Percentiles rank a stretch among this genome's conserved stretches.
Conservation (phyloP, 2,797 vertebrate species). For the Apodemus agrarius region DNA sequence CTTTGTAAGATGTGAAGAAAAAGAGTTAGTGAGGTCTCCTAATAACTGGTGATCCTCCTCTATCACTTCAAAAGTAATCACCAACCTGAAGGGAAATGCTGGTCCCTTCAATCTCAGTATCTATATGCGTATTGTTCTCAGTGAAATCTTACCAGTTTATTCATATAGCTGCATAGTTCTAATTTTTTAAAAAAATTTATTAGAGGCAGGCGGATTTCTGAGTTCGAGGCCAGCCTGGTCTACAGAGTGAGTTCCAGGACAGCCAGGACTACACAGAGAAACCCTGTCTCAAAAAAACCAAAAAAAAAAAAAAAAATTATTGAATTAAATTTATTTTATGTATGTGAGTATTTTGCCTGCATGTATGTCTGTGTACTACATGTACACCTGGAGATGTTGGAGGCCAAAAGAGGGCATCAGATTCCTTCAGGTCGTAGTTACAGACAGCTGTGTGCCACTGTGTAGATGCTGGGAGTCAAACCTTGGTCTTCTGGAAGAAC, state of each 20-base stretch:
- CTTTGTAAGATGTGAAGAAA: neutral
- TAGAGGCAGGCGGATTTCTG: no score
- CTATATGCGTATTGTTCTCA: neutral
- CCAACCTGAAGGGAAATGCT: neutral
- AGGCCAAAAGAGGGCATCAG: neutral
- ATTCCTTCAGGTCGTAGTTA: neutral
- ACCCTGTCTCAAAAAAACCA: no score
- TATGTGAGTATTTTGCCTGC: neutral
- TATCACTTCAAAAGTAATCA: neutral
- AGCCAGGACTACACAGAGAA: no score
- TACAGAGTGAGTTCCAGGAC: no score
- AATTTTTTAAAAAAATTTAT: no score
- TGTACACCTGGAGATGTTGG: neutral
- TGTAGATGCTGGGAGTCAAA: neutral
- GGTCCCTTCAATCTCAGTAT: neutral
- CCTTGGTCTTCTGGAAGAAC: neutral
- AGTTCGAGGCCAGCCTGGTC: no score
- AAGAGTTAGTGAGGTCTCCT: neutral
- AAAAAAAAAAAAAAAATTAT: no score
- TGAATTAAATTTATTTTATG: neutral
- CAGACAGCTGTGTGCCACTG: neutral
- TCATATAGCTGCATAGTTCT: neutral
- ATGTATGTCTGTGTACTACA: neutral
- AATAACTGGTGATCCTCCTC: neutral
- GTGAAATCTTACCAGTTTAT: neutral